phyloP scores from a whole-genome alignment of 2,113 vertebrate genomes.

The Sula dactylatra region DNA sequence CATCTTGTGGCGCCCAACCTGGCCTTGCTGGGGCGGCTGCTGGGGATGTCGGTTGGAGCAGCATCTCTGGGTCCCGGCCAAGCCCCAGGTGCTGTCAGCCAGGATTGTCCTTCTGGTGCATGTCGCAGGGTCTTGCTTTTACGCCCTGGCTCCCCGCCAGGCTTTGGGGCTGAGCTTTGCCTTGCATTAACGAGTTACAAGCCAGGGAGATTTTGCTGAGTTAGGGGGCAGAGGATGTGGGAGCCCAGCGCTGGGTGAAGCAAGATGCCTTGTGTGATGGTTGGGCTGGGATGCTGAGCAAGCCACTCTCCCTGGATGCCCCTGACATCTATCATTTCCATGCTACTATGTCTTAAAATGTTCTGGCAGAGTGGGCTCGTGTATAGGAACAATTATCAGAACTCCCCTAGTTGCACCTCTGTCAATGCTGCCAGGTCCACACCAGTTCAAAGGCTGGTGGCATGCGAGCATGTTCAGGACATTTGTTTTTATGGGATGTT shows the following conservation, averaged over 20 bases:
- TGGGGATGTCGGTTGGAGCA: not conserved
- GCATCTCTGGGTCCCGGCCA: not conserved
- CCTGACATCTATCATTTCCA: not conserved
- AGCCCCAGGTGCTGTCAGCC: not conserved
- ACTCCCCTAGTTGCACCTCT: not conserved
- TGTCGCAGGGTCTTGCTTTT: not conserved
- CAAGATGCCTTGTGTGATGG: not conserved
- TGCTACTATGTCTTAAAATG: not conserved
- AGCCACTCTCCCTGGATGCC: not conserved
- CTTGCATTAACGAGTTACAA: not conserved
- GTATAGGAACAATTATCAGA: not conserved
- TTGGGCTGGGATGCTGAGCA: not conserved
- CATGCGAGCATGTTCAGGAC: accelerated
- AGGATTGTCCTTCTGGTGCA: not conserved
- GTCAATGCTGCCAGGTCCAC: not conserved
- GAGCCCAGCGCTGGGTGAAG: not conserved
- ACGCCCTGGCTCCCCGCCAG: not conserved
- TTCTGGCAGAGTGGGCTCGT: not conserved
- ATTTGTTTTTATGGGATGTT: not conserved
- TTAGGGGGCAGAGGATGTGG: not conserved
- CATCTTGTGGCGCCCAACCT: constrained; percentile 15
- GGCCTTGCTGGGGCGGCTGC: not conserved
- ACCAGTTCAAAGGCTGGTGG: not conserved
- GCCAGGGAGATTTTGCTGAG: not conserved
- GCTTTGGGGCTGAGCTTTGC: not conserved